These are phyloP conservation scores for Fulmarus glacialis DNA, from an alignment of 2,113 vertebrate species.

Conservation along the genomic window DNA sequence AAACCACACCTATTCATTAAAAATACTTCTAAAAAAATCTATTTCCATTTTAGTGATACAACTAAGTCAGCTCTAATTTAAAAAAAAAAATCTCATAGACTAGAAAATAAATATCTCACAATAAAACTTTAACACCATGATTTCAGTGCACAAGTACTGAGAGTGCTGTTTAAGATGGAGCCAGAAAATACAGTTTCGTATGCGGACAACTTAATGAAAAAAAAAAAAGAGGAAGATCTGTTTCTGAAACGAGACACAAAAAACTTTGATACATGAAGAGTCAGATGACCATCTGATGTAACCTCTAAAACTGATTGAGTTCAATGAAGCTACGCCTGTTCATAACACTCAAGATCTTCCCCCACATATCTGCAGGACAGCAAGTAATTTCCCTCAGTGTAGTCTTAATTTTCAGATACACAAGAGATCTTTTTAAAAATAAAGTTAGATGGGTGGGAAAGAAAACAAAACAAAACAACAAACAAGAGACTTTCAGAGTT, in stretches of 20 bases:
- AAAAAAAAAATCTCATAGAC: not conserved
- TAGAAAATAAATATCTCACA: not conserved
- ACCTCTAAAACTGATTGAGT: not conserved
- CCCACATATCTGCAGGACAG: not conserved
- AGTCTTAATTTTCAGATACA: not conserved
- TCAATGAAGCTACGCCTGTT: not conserved
- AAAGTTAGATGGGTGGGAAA: not conserved
- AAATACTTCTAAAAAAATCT: not conserved
- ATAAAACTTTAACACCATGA: not conserved
- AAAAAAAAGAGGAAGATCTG: not conserved
- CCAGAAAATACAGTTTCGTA: not conserved
- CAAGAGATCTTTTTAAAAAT: not conserved
- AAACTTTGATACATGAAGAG: not conserved
- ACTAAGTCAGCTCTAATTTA: not conserved
- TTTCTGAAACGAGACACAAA: not conserved
- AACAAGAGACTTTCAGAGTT: not conserved
- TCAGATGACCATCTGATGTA: not conserved
- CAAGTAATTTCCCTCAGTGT: not conserved
- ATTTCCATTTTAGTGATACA: not conserved
- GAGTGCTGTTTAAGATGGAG: not conserved
- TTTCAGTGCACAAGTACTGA: not conserved
- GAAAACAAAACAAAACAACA: not conserved
- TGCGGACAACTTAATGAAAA: not conserved
- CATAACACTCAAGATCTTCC: not conserved
- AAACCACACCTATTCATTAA: not conserved